A percentile compares a stretch with the other conserved stretches of the same genome.
phyloP scores from a whole-genome alignment of 1,140 invertebrate species.

The Bursaphelenchus mucronatus region DNA sequence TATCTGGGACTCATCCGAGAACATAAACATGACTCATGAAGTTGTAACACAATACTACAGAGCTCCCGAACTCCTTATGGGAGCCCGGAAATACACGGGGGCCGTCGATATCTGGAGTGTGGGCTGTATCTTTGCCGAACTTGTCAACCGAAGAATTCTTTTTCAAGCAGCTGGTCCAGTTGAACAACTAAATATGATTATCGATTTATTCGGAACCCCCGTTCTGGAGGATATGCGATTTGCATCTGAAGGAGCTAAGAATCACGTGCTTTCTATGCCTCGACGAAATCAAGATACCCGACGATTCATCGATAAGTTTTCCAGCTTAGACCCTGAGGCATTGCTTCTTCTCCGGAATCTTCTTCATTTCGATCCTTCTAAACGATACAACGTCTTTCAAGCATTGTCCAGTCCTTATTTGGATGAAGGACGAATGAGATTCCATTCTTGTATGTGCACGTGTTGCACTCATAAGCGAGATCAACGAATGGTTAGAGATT shows the following conservation, averaged over 20 bases:
- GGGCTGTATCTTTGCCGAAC: constrained; percentile 97
- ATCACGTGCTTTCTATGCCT: constrained; percentile 82
- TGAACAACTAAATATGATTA: constrained; percentile 92
- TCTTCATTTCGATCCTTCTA: constrained; percentile 94
- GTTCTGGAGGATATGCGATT: constrained; percentile 84
- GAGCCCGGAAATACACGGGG: constrained; percentile 65
- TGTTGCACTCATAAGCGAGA: constrained; percentile 75
- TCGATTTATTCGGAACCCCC: constrained; percentile 92
- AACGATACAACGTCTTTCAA: constrained; percentile 85
- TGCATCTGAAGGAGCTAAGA: constrained; percentile 87
- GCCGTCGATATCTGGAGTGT: constrained; percentile 97
- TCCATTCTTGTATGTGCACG: constrained; percentile 99
- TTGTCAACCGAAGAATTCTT: constrained; percentile 85
- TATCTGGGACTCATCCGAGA: constrained; percentile 81
- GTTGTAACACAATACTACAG: constrained; percentile 83
- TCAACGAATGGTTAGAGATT: constrained; percentile 82
- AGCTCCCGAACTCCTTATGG: constrained; percentile 65
- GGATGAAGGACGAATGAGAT: constrained; percentile 90
- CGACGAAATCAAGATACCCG: constrained; percentile 69
- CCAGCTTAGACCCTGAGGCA: constrained; percentile 76
- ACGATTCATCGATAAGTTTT: constrained; percentile 24
- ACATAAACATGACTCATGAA: constrained; percentile 93
- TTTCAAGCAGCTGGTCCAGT: constrained; percentile 93
- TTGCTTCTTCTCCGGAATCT: constrained; percentile 95
- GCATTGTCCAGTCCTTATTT: constrained; percentile 92